Percentiles rank a stretch among this genome's conserved stretches.
phyloP scores from a whole-genome alignment of 2,888 invertebrate genomes.

The Dasypogon diadema region DNA sequence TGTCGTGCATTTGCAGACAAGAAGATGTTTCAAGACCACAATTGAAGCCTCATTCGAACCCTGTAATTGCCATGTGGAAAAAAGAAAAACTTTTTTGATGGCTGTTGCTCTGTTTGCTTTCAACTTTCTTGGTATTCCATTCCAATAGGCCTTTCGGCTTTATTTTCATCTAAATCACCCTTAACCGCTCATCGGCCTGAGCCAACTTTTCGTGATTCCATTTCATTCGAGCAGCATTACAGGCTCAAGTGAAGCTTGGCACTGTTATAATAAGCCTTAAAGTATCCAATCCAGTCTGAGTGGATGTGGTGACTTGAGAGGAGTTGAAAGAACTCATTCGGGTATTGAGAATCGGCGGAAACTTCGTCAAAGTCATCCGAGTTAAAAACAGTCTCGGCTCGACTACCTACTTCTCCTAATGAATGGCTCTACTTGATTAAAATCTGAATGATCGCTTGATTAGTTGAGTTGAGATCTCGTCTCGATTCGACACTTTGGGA shows the following conservation, averaged over 20 bases:
- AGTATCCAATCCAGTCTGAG: background rate
- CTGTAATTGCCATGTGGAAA: conserved; percentile 34
- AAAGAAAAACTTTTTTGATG: background rate
- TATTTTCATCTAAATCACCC: conserved; percentile 36
- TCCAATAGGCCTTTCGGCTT: conserved; percentile 31
- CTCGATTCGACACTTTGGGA: conserved; percentile 31
- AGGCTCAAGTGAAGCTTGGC: background rate
- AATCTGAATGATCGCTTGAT: conserved; percentile 55
- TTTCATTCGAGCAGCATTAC: background rate
- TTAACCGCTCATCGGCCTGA: conserved; percentile 4
- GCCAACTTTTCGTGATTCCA: conserved; percentile 19
- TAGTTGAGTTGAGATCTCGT: conserved; percentile 53
- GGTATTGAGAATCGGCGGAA: background rate
- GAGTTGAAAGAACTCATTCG: conserved; percentile 32
- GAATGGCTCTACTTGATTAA: conserved; percentile 47
- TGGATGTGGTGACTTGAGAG: conserved; percentile 15
- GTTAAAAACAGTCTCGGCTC: no score
- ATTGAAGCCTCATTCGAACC: conserved; percentile 1
- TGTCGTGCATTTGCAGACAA: no score
- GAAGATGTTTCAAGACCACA: conserved; percentile 11
- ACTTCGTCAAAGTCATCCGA: no score
- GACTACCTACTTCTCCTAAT: conserved; percentile 18
- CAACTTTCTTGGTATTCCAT: background rate
- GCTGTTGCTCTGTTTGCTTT: background rate
- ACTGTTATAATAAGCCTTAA: background rate